Conservation (phyloP, 1,140 invertebrate species). For the Euglossa dilemma region DNA sequence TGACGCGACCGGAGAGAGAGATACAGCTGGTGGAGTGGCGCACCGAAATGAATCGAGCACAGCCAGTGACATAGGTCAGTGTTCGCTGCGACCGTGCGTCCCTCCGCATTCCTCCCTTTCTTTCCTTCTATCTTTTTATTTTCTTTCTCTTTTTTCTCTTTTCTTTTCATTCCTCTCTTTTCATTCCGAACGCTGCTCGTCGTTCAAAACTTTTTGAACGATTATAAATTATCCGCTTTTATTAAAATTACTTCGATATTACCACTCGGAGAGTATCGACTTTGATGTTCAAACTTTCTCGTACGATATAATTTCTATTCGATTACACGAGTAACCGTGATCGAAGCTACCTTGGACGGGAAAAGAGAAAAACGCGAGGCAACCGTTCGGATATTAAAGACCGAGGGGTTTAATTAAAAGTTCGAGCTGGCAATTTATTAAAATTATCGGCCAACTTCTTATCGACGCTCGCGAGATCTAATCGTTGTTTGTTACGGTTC, state of each 20-base stretch:
- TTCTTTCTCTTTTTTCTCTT: neutral
- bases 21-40: neutral
- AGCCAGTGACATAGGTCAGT: constrained; percentile 51
- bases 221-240: neutral
- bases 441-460: neutral
- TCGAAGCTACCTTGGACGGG: neutral
- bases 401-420: too few relatives aligned
- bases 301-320: neutral
- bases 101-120: neutral
- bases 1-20: neutral
- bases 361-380: neutral
- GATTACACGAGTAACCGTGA: neutral
- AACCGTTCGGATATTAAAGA: neutral
- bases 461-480: neutral
- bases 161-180: too few relatives aligned
- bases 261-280: neutral
- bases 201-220: neutral
- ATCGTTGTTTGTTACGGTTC: neutral
- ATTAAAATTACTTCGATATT: neutral
- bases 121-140: neutral
- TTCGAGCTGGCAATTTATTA: neutral
- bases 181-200: neutral
- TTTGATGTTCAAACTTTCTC: neutral
- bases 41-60: constrained; percentile 20
- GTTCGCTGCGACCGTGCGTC: constrained; percentile 21